Evolutionary conservation across 1,140 invertebrate species (phyloP), one percentile per base, ranked within the genome.

Genomic region (Spodoptera frugiperda): DNA sequence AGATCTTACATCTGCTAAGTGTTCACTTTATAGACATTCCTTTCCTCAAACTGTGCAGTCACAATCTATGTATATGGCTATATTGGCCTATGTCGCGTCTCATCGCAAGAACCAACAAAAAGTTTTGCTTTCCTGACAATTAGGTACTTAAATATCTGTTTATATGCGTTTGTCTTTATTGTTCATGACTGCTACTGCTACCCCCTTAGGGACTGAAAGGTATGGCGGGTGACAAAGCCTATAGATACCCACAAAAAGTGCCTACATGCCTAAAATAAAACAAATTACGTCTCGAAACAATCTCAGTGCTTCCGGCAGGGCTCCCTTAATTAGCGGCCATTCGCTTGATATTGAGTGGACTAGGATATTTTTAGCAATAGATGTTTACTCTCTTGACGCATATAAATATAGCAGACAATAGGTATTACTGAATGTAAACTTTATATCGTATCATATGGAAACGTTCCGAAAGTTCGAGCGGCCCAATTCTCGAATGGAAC

Each of bases 401-500:
- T 51, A 71, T 71, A 71, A n/a, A 44, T 48, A 59, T 17, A 65
- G 11, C 63, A 65, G 21, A 75, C 72, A 75, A 75, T 75, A 49
- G 55, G n/a, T 53, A 61, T 53, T 53, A 65, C 25, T 33, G 44
- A 70, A 53, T 77, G 51, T 72, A 68, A 74, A 63, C 71, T 25
- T n/a, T 74, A 75, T 63, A 74, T 76, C 39, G 71, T 30, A 61
- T 54, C 54, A 65, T 75, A 74, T 65, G 73, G 78, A 72, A 76
- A 76, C 65, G 65, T 78, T 77, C 80, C 77, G 83, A 79, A 78
- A 80, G 70, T 75, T 84, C 82, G 80, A 73, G 75, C 83, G 85
- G 78, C 82, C 81, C 78, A 85, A 85, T 89, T 91, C 87, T 90
- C 89, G 88, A 90, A 89, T 78, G 80, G 79, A 82, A 81, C 57